phyloP scores from a whole-genome alignment of 2,888 invertebrate species.

The Rotaria sp. region DNA sequence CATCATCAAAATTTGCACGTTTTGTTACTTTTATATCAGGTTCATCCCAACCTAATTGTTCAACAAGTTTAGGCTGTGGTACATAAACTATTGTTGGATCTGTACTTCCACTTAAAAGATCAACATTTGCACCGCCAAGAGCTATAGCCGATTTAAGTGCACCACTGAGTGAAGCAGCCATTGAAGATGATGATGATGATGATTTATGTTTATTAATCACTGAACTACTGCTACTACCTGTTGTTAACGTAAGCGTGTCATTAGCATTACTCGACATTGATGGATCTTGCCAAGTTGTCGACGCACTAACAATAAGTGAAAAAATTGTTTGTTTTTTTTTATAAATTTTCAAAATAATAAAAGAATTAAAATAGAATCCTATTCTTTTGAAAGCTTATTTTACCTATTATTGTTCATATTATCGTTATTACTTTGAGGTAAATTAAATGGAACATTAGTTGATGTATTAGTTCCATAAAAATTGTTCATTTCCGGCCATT shows the following conservation, averaged over 20 bases:
- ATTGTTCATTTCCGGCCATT: background rate
- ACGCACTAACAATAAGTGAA: background rate
- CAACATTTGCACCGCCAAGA: background rate
- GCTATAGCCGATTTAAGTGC: background rate
- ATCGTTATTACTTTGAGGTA: background rate
- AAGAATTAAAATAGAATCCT: no score
- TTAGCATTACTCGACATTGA: background rate
- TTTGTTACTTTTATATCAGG: conserved; percentile 33
- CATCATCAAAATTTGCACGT: conserved; percentile 34
- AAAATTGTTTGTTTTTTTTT: no score
- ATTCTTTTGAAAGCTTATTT: background rate
- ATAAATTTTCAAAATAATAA: no score
- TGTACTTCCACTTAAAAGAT: background rate
- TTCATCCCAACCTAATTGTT: conserved; percentile 40
- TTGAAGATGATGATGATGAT: background rate
- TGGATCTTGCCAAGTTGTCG: background rate
- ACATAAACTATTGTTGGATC: background rate
- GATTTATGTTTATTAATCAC: background rate
- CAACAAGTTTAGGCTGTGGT: conserved; percentile 28
- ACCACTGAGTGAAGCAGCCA: background rate
- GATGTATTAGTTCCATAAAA: background rate
- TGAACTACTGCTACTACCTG: background rate
- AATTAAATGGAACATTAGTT: background rate
- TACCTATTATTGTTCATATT: conserved; percentile 25
- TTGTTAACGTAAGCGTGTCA: conserved; percentile 9